Evolutionary conservation across 2,888 invertebrate species (phyloP).

Genomic region (Tridacna crocea): DNA sequence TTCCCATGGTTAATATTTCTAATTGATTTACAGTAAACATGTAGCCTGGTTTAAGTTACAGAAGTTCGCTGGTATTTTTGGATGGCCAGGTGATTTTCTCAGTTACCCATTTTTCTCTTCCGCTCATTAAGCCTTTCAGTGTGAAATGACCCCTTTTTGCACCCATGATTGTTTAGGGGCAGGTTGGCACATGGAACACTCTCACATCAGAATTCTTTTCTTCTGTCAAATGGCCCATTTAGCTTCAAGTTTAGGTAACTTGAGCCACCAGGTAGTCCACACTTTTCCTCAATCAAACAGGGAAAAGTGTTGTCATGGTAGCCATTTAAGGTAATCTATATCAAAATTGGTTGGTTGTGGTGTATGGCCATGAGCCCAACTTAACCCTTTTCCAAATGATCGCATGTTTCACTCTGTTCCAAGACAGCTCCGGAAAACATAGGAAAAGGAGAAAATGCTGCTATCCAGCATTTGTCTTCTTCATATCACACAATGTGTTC

Average conservation of each 20-base stretch:
- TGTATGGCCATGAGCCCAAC: slow-evolving; percentile 23
- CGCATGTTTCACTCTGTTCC: too few species aligned
- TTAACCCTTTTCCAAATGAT: neutral
- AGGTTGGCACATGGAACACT: slow-evolving; percentile 53
- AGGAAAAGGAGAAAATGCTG: neutral
- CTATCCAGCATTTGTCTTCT: neutral
- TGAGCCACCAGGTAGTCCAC: slow-evolving; percentile 6
- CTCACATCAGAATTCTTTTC: slow-evolving; percentile 39
- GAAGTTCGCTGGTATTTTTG: slow-evolving; percentile 12
- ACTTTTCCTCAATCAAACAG: neutral
- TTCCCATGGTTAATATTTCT: slow-evolving; percentile 23
- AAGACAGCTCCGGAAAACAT: neutral
- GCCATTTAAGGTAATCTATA: slow-evolving; percentile 22
- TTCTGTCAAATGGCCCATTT: slow-evolving; percentile 52
- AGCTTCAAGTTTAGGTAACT: slow-evolving; percentile 25
- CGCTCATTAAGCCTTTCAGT: slow-evolving; percentile 20
- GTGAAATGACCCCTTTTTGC: slow-evolving; percentile 44
- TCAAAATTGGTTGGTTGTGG: slow-evolving; percentile 21
- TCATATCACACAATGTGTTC: neutral
- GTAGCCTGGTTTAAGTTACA: slow-evolving; percentile 10
- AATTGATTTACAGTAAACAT: slow-evolving; percentile 26
- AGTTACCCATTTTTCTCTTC: slow-evolving; percentile 11
- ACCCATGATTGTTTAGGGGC: slow-evolving; percentile 38
- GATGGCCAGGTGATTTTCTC: slow-evolving; percentile 29
- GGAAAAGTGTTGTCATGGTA: slow-evolving; percentile 2